These are phyloP conservation scores for Catalaphyllia jardinei DNA, from an alignment of 64 coral and sea anemone genomes.

Conservation along the genomic window DNA sequence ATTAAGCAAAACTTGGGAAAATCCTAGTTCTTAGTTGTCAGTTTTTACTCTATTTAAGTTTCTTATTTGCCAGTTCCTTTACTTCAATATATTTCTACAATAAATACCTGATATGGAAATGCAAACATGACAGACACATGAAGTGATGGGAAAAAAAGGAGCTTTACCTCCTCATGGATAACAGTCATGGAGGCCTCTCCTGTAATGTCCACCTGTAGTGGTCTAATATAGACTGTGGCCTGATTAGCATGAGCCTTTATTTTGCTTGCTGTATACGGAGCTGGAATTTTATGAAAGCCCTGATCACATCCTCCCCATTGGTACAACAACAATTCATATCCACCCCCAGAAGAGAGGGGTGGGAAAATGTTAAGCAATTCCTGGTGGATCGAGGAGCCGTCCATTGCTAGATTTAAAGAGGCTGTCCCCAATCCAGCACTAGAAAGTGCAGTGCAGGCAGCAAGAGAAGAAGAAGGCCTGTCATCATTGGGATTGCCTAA, in stretches of 20 bases:
- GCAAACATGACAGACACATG: slow-evolving; percentile 9
- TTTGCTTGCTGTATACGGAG: slow-evolving; percentile 41
- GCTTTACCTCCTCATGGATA: slow-evolving; percentile 8
- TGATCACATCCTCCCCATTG: slow-evolving; percentile 69
- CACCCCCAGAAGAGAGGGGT: slow-evolving; percentile 40
- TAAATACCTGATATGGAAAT: slow-evolving; percentile 15
- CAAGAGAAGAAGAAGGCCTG: slow-evolving; percentile 40
- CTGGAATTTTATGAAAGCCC: slow-evolving; percentile 61
- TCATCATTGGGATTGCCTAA: neutral
- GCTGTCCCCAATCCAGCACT: slow-evolving; percentile 59
- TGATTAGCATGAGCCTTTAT: slow-evolving; percentile 55
- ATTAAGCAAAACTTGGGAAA: no score
- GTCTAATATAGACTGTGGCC: slow-evolving; percentile 66
- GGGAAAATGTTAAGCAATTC: slow-evolving; percentile 55
- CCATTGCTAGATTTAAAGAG: slow-evolving; percentile 47
- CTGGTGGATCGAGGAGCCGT: slow-evolving; percentile 19
- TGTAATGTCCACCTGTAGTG: slow-evolving; percentile 36
- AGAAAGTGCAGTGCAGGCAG: slow-evolving; percentile 25
- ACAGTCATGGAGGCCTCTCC: slow-evolving; percentile 17
- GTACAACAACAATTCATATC: slow-evolving; percentile 69
- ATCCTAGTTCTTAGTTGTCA: no score
- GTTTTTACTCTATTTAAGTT: no score
- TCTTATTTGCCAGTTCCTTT: slow-evolving; percentile 8
- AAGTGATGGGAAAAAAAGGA: neutral
- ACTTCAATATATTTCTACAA: slow-evolving; percentile 5